Conservation (phyloP, 2,113 vertebrate species). For the Morone saxatilis region DNA sequence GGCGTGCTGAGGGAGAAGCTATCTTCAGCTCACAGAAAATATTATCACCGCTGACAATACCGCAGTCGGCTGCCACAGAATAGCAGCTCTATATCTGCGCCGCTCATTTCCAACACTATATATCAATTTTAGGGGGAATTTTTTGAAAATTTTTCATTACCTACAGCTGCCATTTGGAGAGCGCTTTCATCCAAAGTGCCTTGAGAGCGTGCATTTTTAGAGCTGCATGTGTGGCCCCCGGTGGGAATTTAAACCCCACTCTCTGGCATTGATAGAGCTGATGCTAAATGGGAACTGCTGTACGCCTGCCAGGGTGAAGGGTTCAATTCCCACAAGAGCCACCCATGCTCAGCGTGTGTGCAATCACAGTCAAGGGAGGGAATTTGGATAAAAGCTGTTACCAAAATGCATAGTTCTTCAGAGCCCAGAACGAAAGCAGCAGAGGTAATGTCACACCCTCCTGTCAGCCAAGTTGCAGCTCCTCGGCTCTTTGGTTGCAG, state of each 20-base stretch:
- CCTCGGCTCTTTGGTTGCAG: not conserved
- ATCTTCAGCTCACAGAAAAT: constrained; percentile 72
- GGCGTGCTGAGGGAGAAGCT: constrained; percentile 63
- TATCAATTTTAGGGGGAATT: constrained; percentile 56
- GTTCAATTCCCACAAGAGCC: constrained; percentile 35
- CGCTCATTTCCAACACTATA: constrained; percentile 53
- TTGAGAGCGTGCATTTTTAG: constrained; percentile 31
- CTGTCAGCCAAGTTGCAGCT: not conserved
- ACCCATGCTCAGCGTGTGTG: not conserved
- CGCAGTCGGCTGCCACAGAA: constrained; percentile 56
- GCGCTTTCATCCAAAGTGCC: constrained; percentile 49
- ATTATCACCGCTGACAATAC: constrained; percentile 69
- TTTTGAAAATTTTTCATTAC: constrained; percentile 58
- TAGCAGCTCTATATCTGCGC: constrained; percentile 52
- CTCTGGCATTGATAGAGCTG: not conserved
- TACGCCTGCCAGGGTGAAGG: constrained; percentile 6
- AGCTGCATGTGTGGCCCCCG: constrained; percentile 22
- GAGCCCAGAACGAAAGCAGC: not conserved
- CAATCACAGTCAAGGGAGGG: not conserved
- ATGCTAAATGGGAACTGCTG: constrained; percentile 49
- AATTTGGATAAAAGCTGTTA: constrained; percentile 28
- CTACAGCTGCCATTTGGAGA: constrained; percentile 52
- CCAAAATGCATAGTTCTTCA: not conserved
- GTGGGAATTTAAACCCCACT: constrained; percentile 32
- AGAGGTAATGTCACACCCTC: not conserved